A percentile compares a stretch with the other conserved stretches of the same genome.
Conservation (phyloP, 2,888 invertebrate species). For the Acanthosoma haemorrhoidale region DNA sequence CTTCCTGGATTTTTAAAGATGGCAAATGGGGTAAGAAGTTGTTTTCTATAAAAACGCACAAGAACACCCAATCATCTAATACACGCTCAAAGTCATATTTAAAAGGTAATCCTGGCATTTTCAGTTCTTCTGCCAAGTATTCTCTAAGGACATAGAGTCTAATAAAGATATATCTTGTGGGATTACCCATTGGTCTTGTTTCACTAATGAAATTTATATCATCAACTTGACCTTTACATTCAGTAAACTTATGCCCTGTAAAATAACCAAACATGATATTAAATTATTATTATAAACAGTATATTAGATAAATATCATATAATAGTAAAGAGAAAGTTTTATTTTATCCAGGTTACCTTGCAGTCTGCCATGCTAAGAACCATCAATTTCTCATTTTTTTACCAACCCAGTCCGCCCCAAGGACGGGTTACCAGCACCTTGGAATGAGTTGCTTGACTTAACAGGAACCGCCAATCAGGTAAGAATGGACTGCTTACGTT, state of each 20-base stretch:
- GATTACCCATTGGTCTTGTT: slow-evolving; percentile 54
- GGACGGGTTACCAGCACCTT: too few species aligned
- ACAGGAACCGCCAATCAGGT: too few species aligned
- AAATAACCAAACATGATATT: too few species aligned
- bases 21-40: slow-evolving; percentile 98
- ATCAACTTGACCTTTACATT: slow-evolving; percentile 64
- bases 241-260: slow-evolving; percentile 84
- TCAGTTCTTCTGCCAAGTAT: slow-evolving; percentile 82
- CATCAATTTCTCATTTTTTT: too few species aligned
- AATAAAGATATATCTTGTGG: slow-evolving; percentile 86
- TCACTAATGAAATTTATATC: slow-evolving; percentile 46
- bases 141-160: slow-evolving; percentile 87
- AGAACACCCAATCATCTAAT: slow-evolving; percentile 95
- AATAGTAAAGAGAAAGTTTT: too few species aligned
- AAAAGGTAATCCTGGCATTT: slow-evolving; percentile 90
- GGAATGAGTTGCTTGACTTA: too few species aligned
- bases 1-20: slow-evolving; percentile 92
- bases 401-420: too few species aligned
- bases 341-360: too few species aligned
- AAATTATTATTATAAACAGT: too few species aligned
- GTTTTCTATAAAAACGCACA: slow-evolving; percentile 99
- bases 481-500: too few species aligned
- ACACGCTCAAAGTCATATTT: slow-evolving; percentile 90
- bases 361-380: too few species aligned
- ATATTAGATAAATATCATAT: too few species aligned